A percentile compares a stretch with the other conserved stretches of the same genome.
phyloP scores from a whole-genome alignment of 2,888 invertebrate genomes.

The Branchinecta sandiegonensis region DNA sequence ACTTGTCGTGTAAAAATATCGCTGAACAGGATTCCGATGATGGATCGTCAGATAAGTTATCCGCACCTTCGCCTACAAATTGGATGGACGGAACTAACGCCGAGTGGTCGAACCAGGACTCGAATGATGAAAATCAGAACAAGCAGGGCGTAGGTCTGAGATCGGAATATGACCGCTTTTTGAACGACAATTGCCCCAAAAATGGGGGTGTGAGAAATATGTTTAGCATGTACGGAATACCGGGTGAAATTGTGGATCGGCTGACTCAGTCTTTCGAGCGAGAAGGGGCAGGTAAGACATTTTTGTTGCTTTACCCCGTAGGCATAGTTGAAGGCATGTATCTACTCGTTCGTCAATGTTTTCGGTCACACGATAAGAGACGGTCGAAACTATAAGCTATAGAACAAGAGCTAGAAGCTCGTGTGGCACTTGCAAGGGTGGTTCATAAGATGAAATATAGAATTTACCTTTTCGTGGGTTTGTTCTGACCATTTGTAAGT shows the following conservation, averaged over 20 bases:
- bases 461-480: too few species aligned
- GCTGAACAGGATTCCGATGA: neutral
- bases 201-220: neutral
- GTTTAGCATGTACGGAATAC: neutral
- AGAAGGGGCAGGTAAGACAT: neutral
- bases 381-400: too few species aligned
- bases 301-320: too few species aligned
- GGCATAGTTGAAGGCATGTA: too few species aligned
- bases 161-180: conserved; percentile 1
- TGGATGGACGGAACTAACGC: neutral
- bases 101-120: conserved; percentile 5
- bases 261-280: neutral
- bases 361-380: too few species aligned
- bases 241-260: neutral
- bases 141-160: neutral
- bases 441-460: too few species aligned
- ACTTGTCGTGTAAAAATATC: neutral
- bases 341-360: too few species aligned
- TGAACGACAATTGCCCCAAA: conserved; percentile 3
- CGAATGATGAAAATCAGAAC: conserved; percentile 12
- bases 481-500: too few species aligned
- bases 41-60: neutral
- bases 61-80: neutral
- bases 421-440: too few species aligned
- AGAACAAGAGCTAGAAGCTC: too few species aligned